Conservation (phyloP, 2,113 vertebrate species). For the Myrmophylax atrothorax region DNA sequence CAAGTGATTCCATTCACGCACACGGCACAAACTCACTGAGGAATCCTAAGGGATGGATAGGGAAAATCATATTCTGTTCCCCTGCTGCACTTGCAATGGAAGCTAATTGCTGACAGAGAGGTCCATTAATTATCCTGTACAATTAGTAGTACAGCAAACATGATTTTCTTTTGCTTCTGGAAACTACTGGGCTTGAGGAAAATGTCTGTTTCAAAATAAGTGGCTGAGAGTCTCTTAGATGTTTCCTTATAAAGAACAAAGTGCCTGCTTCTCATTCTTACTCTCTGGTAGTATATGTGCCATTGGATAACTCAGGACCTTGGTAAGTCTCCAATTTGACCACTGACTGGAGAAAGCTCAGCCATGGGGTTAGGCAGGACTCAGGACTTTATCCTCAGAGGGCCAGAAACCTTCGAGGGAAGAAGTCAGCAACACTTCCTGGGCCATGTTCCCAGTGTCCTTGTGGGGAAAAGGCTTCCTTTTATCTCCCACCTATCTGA, state of each 20-base stretch:
- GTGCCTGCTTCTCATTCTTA: neutral
- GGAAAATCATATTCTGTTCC: neutral
- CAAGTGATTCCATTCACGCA: neutral
- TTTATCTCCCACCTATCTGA: neutral
- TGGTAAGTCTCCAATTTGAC: neutral
- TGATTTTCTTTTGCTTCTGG: neutral
- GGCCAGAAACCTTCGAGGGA: neutral
- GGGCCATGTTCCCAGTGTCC: accelerated
- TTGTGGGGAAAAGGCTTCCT: accelerated
- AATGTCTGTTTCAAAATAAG: neutral
- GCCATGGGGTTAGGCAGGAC: too few relatives aligned
- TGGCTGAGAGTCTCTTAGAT: neutral
- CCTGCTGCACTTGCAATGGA: neutral
- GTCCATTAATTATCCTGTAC: neutral
- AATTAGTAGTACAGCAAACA: neutral
- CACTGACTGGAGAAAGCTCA: neutral
- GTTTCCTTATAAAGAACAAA: neutral
- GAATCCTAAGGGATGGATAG: neutral
- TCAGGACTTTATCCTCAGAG: neutral
- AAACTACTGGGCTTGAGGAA: neutral
- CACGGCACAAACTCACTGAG: neutral
- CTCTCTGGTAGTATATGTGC: neutral
- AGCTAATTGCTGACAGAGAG: neutral
- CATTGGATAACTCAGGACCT: neutral
- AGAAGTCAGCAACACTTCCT: neutral